Conservation (phyloP, 92 coral and sea anemone genomes). For the Nematostella vectensis region DNA sequence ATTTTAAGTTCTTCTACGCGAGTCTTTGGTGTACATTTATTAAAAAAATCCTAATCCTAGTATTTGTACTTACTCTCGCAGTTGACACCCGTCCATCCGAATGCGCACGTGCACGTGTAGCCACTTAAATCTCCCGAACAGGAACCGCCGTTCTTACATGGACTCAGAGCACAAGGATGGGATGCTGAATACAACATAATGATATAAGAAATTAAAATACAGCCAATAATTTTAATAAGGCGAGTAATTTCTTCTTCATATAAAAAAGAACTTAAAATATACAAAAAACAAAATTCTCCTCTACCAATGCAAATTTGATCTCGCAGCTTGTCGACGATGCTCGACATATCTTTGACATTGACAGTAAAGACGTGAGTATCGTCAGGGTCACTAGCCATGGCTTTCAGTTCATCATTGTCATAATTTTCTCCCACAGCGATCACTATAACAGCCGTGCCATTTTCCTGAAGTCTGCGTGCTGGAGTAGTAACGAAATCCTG, state of each 20-base stretch:
- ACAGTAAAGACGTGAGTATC: slow-evolving; percentile 18
- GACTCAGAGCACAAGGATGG: slow-evolving; percentile 5
- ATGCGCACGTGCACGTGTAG: slow-evolving; percentile 11
- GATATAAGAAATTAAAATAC: no score
- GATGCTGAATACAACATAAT: no score
- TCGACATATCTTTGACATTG: not conserved
- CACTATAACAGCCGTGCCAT: slow-evolving; percentile 43
- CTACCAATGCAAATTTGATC: not conserved
- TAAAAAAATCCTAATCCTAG: no score
- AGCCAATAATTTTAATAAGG: no score
- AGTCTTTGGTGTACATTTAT: no score
- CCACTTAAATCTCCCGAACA: not conserved
- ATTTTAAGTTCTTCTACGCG: no score
- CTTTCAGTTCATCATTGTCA: slow-evolving; percentile 17
- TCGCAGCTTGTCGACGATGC: not conserved
- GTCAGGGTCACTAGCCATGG: slow-evolving; percentile 29
- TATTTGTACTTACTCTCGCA: slow-evolving; percentile 19
- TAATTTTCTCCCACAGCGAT: slow-evolving; percentile 47
- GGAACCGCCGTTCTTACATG: slow-evolving; percentile 18
- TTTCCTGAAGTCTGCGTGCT: slow-evolving; percentile 9
- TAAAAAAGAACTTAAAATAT: no score
- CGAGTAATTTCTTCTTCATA: no score
- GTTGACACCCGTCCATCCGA: slow-evolving; percentile 9
- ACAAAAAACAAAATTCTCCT: no score
- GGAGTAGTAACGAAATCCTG: slow-evolving; percentile 16